Percentiles rank a stretch among this genome's conserved stretches.
Evolutionary conservation across 2,113 vertebrate genomes (phyloP).

Genomic region (Boulengeromyrus knoepffleri): DNA sequence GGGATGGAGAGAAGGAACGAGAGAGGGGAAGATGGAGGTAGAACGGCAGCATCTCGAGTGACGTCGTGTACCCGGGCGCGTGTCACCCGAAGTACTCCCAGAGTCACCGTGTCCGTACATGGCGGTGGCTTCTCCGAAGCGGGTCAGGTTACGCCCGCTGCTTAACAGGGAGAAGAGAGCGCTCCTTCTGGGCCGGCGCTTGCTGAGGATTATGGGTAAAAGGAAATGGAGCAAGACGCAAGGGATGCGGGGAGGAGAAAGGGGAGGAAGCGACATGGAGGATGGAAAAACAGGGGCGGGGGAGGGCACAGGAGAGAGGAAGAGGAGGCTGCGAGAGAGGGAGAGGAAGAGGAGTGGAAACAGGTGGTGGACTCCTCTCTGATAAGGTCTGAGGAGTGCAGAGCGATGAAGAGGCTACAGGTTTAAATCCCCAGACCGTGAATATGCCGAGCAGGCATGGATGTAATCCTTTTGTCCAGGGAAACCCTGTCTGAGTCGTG

Average conservation of each 20-base stretch:
- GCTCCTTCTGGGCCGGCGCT: not conserved
- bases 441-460: not conserved
- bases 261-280: not conserved
- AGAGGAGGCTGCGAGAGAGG: not conserved
- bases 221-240: constrained; percentile 6
- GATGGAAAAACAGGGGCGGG: not conserved
- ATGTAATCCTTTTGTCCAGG: not conserved
- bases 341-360: not conserved
- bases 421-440: not conserved
- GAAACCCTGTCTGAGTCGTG: not conserved
- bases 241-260: not conserved
- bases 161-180: not conserved
- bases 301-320: not conserved
- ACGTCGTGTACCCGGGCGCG: not conserved
- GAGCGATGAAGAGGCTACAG: not conserved
- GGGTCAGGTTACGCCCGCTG: not conserved
- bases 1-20: not conserved
- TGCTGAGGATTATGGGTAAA: not conserved
- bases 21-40: not conserved
- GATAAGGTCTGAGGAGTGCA: not conserved
- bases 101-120: not conserved
- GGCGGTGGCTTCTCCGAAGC: not conserved
- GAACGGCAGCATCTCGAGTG: not conserved
- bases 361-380: not conserved
- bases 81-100: not conserved